Percentiles rank a stretch among this genome's conserved stretches.
Evolutionary conservation across 2,797 vertebrate genomes (phyloP).

Genomic region (Champsocephalus esox): DNA sequence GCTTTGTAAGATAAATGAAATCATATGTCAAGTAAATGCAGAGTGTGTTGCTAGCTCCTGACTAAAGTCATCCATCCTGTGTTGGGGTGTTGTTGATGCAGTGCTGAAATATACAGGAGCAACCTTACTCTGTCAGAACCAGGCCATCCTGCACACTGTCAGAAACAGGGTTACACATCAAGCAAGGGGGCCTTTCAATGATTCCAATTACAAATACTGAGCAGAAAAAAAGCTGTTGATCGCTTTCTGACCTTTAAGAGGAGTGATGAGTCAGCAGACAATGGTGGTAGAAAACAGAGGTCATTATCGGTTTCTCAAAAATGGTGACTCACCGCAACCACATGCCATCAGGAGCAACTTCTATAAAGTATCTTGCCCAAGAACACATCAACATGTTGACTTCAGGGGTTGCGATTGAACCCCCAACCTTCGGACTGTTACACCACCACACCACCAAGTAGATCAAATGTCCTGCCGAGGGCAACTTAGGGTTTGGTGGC

Average conservation of each 20-base stretch:
- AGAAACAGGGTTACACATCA: background rate
- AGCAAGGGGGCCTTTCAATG: background rate
- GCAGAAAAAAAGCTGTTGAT: background rate
- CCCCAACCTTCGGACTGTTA: too few relatives aligned
- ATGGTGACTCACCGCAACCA: too few relatives aligned
- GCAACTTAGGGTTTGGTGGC: background rate
- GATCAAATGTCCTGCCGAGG: background rate
- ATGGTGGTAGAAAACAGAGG: too few relatives aligned
- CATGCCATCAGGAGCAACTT: too few relatives aligned
- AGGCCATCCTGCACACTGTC: conserved; percentile 16
- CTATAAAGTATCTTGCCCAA: too few relatives aligned
- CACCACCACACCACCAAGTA: background rate
- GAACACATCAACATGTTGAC: too few relatives aligned
- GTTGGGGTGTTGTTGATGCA: conserved; percentile 19
- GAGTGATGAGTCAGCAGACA: too few relatives aligned
- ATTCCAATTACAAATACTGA: background rate
- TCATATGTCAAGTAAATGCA: conserved; percentile 40
- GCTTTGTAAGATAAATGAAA: conserved; percentile 38
- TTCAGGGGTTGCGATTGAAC: too few relatives aligned
- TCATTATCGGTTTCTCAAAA: too few relatives aligned
- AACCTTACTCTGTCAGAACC: conserved; percentile 16
- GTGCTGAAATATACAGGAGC: conserved; percentile 32
- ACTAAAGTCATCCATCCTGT: conserved; percentile 36
- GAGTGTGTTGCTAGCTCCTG: conserved; percentile 21
- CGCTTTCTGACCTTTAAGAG: too few relatives aligned